phyloP scores from a whole-genome alignment of 2,797 vertebrate genomes.

The Threskiornis aethiopicus region DNA sequence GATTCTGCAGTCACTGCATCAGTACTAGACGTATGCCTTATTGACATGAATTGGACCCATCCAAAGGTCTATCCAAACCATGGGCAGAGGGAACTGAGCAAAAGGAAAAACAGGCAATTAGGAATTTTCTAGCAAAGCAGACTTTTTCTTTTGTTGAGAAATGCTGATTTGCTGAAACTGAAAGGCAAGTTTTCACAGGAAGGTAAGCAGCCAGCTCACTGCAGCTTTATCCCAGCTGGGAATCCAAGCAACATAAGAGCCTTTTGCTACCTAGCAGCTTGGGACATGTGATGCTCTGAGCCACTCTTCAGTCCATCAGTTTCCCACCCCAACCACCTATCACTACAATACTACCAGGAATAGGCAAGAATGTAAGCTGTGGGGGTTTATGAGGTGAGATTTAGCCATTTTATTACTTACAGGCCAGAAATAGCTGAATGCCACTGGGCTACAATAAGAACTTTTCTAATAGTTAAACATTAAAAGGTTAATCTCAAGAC shows the following conservation, averaged over 20 bases:
- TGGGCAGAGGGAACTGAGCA: rapidly evolving
- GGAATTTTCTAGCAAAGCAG: background rate
- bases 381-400: slow-evolving; percentile 40
- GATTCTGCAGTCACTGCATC: background rate
- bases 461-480: background rate
- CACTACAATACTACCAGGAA: background rate
- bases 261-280: background rate
- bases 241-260: background rate
- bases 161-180: background rate
- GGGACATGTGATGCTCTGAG: background rate
- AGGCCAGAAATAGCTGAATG: background rate
- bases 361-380: slow-evolving; percentile 26
- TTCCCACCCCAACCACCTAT: background rate
- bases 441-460: background rate
- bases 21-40: background rate
- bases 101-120: background rate
- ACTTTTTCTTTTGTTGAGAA: background rate
- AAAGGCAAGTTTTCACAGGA: background rate
- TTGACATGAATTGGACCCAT: background rate
- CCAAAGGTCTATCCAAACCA: background rate
- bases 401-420: slow-evolving; percentile 21
- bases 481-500: slow-evolving; percentile 22
- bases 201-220: background rate
- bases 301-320: background rate
- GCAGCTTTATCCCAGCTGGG: background rate